Evolutionary conservation across 2,797 vertebrate genomes (phyloP), one percentile per base, ranked within the genome.

Genomic region (Semotilus atromaculatus): DNA sequence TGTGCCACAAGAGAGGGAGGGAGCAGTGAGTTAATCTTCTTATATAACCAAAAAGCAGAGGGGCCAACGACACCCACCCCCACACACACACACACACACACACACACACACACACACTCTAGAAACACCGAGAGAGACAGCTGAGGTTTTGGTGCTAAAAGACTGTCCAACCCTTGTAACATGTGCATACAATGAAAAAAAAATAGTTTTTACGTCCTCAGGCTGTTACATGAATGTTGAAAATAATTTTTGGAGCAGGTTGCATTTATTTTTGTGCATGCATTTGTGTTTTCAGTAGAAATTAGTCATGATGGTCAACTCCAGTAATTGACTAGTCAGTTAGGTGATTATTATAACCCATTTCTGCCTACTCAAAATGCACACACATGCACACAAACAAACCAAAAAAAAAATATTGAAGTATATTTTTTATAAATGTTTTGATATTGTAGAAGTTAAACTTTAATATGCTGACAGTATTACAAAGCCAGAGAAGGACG

Each of bases 11-110:
- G 48, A 58, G 45, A 78, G 48, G 19, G 48, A 84, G 26, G 36
- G 62, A 58, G 36, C 19, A 77, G 60, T 2, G 36, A 67, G 73
- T 68, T 83, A 83, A 83, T 83, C 72, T 67, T 76, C 82, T 84
- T 84, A 77, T 70, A 68, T 84, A 70, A 84, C 64, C 36, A 43
- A 77, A 76, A 70, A 78, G 18, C 48, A 70, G 36, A 77, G 82
- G 18, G 64, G 40, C 55, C 34, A 45, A n/a, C 26, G 23, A 82
- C 53, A 29, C 10, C 60, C 53, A 26, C 75, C 16, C 29, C 9
- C 45, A 36, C 31, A 16, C 73, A 55, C 51, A 48, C 34, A 60
- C 26, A 40, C 38, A 40, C 38, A 40, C 38, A 40, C 38, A 60
- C 34, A 62, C 45, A 80, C 18, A 36, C 10, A 8, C 4, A 60